Base-by-base conservation (phyloP, 2,113 vertebrate genomes). In the Onychostruthus taczanowskii region DNA sequence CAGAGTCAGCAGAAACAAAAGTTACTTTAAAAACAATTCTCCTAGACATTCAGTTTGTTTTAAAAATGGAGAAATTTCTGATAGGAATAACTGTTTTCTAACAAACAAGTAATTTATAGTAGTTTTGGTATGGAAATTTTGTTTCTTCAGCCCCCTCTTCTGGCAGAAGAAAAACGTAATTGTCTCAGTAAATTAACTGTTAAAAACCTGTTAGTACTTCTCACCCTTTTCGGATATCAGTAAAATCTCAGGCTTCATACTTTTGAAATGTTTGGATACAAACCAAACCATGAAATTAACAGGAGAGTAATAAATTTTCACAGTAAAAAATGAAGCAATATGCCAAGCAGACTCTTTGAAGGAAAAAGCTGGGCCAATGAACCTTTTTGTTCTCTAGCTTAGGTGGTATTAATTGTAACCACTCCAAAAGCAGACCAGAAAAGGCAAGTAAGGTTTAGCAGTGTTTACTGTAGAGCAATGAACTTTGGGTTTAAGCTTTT, bases 91-190 rank as follows among this genome's bases (percentile, higher is more conserved):
- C 4, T 88, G 11, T 70, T 93, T 81, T 72, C 52, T 61, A 72
- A 84, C 13, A 44, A 52, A 66, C 58, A 70, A 14, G n/a, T 18
- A 15, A 74, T 50, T 90, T 46, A 61, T 3, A 78, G n/a, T 50
- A 62, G 39, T 70, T 89, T 76, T 61, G 41, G 13, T 53, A 75
- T 7, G 61, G 44, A 68, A 81, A 78, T 81, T 76, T 84, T 84
- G 52, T 70, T 94, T 93, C 94, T 92, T 94, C 74, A 95, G 94
- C 92, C 67, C 95, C 96, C 94, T 70, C 97, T 96, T 92, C 93
- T 96, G 97, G 94, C 58, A 90, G 83, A 85, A 91, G 74, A 59
- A 92, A 75, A 94, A 15, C 7, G 55, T 56, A 31, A 81, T 4
- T 23, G 17, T 55, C 47, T 84, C 35, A 39, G 22, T 26, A 30